Base-by-base conservation (phyloP, 2,113 vertebrate genomes). In the Anhinga anhinga region DNA sequence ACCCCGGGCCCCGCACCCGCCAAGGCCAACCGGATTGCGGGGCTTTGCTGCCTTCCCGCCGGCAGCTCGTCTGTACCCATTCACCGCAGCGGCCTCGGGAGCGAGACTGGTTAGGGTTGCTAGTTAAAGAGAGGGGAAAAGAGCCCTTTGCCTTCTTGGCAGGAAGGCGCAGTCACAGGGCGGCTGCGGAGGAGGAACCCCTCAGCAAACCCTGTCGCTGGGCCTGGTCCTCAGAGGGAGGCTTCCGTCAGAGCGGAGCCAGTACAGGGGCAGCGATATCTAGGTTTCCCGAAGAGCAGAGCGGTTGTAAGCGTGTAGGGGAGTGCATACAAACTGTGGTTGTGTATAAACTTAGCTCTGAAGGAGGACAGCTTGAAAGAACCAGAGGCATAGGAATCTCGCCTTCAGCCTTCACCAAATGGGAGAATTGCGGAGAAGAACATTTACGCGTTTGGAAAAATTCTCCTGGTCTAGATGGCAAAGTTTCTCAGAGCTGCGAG, bases 81-180 rank as follows among this genome's bases (percentile, higher is more conserved):
- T 6, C 23, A 52, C 73, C 27, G 13, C 15, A 6, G 32, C 1
- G 3, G 49, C 25, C 23, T 5, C 2, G 27, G 62, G 15, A 19
- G 34, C 6, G 34, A 55, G 40, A 9, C 18, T 10, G 15, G 19
- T 13, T 27, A 14, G 76, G 29, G 8, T 56, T 20, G 7, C 20
- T 40, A 34, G 7, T 5, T 38, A 21, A 55, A 25, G 22, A 22
- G 26, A 29, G 45, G 63, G 26, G n/a, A 42, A 70, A 78, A 10
- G 36, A 81, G 30, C 32, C 38, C 40, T 29, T 42, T 32, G 40
- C 21, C 56, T 26, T 4, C 45, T 9, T 0, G 34, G 49, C 67
- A 18, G 65, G 26, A 52, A 32, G 18, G 12, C 26, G 14, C 42
- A 30, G 15, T 7, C 29, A 56, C 0, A 0, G 0, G 2, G 30